Conservation (phyloP, 2,113 vertebrate genomes). For the Sapajus apella region DNA sequence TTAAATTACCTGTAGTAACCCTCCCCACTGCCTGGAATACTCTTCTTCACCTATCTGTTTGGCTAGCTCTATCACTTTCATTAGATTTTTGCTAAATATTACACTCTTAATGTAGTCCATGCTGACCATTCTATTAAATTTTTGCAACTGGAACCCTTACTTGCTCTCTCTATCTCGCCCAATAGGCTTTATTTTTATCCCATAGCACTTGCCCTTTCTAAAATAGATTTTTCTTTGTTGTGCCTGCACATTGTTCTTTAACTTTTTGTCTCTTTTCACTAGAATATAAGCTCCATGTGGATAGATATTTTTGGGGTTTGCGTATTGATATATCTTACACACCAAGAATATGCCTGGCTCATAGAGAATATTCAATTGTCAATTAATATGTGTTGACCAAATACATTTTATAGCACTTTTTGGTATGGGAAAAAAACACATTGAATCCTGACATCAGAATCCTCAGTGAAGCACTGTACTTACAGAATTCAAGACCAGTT, state of each 20-base stretch:
- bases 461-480: neutral
- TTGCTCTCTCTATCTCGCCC: neutral
- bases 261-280: neutral
- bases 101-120: neutral
- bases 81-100: neutral
- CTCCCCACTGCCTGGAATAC: neutral
- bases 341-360: neutral
- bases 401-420: neutral
- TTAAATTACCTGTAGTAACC: neutral
- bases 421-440: neutral
- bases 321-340: neutral
- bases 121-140: no score
- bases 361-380: neutral
- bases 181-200: neutral
- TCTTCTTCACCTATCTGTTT: neutral
- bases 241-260: neutral
- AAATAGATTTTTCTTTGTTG: neutral
- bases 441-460: neutral
- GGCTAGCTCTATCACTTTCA: neutral
- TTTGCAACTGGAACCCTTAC: neutral
- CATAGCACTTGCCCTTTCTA: neutral
- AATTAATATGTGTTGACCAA: neutral
- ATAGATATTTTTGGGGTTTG: neutral
- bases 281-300: neutral
- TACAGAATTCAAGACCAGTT: neutral